Evolutionary conservation across 2,888 invertebrate genomes (phyloP).

Genomic region (Drosophila prolongata): DNA sequence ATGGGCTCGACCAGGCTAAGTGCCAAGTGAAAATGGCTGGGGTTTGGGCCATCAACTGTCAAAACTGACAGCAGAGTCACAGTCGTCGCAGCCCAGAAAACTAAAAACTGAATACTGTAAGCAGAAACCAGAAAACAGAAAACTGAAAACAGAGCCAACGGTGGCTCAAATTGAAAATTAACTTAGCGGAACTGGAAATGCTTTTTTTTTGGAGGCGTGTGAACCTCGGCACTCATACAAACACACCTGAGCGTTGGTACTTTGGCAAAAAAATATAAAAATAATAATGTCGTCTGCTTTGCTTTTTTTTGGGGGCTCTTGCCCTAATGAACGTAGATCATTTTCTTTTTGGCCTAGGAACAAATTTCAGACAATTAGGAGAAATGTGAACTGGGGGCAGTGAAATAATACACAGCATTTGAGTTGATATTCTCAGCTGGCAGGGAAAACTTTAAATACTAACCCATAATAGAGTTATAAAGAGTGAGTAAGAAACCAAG

Average conservation of each 20-base stretch:
- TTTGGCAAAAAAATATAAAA: slow-evolving; percentile 14
- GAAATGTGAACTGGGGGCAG: slow-evolving; percentile 35
- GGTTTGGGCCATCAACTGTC: slow-evolving; percentile 79
- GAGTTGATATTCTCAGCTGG: slow-evolving; percentile 32
- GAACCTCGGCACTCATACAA: slow-evolving; percentile 42
- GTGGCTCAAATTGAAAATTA: slow-evolving; percentile 81
- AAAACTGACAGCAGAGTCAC: slow-evolving; percentile 75
- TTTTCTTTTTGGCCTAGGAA: slow-evolving; percentile 51
- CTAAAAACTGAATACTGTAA: slow-evolving; percentile 25
- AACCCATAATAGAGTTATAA: slow-evolving; percentile 18
- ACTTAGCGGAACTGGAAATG: slow-evolving; percentile 75
- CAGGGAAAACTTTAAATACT: slow-evolving; percentile 3
- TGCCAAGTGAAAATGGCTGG: slow-evolving; percentile 74
- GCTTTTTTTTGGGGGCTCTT: slow-evolving; percentile 25
- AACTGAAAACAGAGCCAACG: slow-evolving; percentile 41
- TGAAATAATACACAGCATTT: slow-evolving; percentile 34
- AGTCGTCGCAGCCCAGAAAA: slow-evolving; percentile 32
- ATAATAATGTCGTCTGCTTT: slow-evolving; percentile 55
- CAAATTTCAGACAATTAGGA: slow-evolving; percentile 73
- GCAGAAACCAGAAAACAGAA: slow-evolving; percentile 17
- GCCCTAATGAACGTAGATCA: slow-evolving; percentile 73
- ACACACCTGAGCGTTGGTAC: slow-evolving; percentile 8
- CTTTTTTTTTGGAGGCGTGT: slow-evolving; percentile 52
- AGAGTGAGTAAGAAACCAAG: not conserved
- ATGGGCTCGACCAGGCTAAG: slow-evolving; percentile 67